A percentile compares a stretch with the other conserved stretches of the same genome.
Conservation (phyloP, 2,113 vertebrate genomes). For the Nanorana parkeri region DNA sequence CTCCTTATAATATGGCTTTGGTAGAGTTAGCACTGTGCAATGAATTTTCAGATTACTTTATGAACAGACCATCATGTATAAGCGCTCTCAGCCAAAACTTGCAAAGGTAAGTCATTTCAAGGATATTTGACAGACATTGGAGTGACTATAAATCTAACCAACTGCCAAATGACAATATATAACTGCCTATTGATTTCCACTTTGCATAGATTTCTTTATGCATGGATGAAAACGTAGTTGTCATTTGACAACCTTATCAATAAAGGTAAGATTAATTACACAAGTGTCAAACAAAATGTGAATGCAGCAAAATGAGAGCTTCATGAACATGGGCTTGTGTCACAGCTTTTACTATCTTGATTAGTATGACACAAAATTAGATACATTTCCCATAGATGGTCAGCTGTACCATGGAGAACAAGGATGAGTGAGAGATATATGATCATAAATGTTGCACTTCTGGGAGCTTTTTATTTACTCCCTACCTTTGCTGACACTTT, state of each 20-base stretch:
- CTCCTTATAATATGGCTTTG: too few relatives aligned
- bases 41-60: too few relatives aligned
- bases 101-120: neutral
- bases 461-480: too few relatives aligned
- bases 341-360: too few relatives aligned
- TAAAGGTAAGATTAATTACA: neutral
- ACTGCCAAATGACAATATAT: neutral
- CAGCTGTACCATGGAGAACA: too few relatives aligned
- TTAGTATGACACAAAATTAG: too few relatives aligned
- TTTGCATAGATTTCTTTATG: neutral
- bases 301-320: neutral
- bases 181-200: neutral
- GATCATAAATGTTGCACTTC: too few relatives aligned
- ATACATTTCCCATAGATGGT: too few relatives aligned
- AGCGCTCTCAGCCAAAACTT: neutral
- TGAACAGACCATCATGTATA: too few relatives aligned
- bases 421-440: too few relatives aligned
- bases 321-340: neutral
- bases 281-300: neutral
- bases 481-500: too few relatives aligned
- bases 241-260: neutral
- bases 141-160: neutral
- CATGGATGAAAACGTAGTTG: neutral
- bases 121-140: neutral
- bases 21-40: too few relatives aligned